Conservation (phyloP, 1,140 invertebrate genomes). For the Pseudomyrmex gracilis region DNA sequence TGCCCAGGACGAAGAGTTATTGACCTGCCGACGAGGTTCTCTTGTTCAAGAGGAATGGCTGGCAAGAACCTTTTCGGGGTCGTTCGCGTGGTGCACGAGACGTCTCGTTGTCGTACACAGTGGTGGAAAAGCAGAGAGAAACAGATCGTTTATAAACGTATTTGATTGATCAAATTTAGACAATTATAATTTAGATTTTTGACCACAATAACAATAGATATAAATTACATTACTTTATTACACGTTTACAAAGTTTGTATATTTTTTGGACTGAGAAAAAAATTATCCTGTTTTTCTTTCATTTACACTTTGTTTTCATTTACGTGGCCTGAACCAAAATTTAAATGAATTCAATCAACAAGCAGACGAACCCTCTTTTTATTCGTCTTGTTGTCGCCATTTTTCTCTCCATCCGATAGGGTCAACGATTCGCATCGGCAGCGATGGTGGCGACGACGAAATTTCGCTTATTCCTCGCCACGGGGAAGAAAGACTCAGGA, state of each 20-base stretch:
- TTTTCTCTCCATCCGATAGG: neutral
- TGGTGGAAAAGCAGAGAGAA: slow-evolving; percentile 11
- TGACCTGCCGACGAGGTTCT: slow-evolving; percentile 53
- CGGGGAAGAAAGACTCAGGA: slow-evolving; percentile 1
- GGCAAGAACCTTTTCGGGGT: slow-evolving; percentile 55
- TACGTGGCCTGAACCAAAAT: neutral
- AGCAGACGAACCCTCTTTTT: neutral
- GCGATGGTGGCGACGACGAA: slow-evolving; percentile 32
- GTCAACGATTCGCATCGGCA: slow-evolving; percentile 48
- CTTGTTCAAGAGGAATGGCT: slow-evolving; percentile 50
- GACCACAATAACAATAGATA: too few relatives aligned
- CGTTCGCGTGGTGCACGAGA: slow-evolving; percentile 43
- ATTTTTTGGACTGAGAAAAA: neutral
- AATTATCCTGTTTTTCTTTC: neutral
- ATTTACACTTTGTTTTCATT: neutral
- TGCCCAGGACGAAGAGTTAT: slow-evolving; percentile 56
- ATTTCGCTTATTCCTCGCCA: slow-evolving; percentile 26
- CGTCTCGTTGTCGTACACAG: slow-evolving; percentile 2
- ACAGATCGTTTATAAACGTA: neutral
- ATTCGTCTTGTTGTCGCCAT: neutral
- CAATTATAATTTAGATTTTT: neutral
- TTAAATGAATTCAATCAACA: slow-evolving; percentile 49
- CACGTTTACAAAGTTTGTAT: neutral
- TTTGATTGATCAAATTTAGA: neutral
- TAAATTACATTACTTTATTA: neutral